phyloP scores from a whole-genome alignment of 2,113 vertebrate genomes.

The Daubentonia madagascariensis region DNA sequence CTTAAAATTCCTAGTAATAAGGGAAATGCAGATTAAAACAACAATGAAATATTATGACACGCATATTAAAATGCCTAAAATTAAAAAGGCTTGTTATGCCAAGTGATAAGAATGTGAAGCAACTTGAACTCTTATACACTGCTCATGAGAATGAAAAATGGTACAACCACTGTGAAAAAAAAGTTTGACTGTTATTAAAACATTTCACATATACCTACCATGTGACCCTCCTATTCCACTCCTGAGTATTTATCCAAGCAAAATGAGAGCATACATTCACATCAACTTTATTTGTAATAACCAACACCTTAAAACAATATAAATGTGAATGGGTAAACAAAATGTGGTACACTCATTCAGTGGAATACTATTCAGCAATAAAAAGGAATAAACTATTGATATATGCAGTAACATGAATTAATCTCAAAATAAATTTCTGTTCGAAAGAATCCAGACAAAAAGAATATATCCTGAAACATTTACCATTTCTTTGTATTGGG shows the following conservation, averaged over 20 bases:
- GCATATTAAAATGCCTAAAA: not conserved
- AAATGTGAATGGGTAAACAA: not conserved
- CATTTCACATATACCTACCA: not conserved
- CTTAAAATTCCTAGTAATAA: not conserved
- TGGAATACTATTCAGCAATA: not conserved
- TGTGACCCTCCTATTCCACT: not conserved
- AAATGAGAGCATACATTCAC: too few species aligned
- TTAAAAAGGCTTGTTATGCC: not conserved
- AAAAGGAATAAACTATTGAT: not conserved
- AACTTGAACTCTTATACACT: not conserved
- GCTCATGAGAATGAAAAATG: not conserved
- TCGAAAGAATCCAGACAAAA: not conserved
- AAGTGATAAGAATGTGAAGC: not conserved
- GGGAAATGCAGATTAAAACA: not conserved
- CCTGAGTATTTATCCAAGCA: not conserved
- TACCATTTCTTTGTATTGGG: not conserved
- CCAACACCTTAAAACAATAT: not conserved
- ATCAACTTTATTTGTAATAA: not conserved
- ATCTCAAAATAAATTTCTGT: not conserved
- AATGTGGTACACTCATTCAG: not conserved
- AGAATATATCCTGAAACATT: too few species aligned
- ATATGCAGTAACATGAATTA: not conserved
- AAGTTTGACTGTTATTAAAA: not conserved
- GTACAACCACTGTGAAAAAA: not conserved
- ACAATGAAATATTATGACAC: not conserved